These are phyloP conservation scores for Agriopis leucophaearia DNA, from an alignment of 2,888 invertebrate species.

Conservation along the genomic window DNA sequence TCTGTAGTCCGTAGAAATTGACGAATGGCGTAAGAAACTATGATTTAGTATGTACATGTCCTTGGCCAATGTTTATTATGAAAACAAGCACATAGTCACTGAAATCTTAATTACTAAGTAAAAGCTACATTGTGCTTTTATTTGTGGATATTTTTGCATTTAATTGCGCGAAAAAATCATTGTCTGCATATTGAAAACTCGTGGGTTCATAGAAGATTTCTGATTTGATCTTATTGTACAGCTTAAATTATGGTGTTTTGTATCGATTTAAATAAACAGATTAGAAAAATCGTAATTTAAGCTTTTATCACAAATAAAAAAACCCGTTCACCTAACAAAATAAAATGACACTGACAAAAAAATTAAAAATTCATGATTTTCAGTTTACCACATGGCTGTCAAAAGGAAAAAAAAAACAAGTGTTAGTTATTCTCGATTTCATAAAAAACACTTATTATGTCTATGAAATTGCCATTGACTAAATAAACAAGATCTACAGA, in stretches of 20 bases:
- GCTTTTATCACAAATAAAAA: constrained; percentile 22
- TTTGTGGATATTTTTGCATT: constrained; percentile 39
- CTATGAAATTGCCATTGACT: not conserved
- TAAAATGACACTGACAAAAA: constrained; percentile 54
- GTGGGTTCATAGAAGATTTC: constrained; percentile 3
- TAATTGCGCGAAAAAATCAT: constrained; percentile 25
- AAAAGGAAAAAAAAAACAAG: not conserved
- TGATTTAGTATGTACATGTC: constrained; percentile 84
- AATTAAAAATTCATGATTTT: constrained; percentile 49
- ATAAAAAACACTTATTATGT: not conserved
- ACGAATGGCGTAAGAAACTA: constrained; percentile 76
- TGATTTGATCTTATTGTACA: not conserved
- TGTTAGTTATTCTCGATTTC: not conserved
- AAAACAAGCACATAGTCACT: constrained; percentile 72
- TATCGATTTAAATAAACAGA: constrained; percentile 10
- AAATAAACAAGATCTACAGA: not conserved
- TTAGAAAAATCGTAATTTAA: constrained; percentile 16
- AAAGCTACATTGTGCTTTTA: constrained; percentile 60
- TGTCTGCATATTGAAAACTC: constrained; percentile 8
- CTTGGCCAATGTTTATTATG: constrained; percentile 75
- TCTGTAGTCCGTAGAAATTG: constrained; percentile 74
- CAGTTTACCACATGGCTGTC: constrained; percentile 25
- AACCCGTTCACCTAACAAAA: constrained; percentile 24
- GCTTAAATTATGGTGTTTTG: constrained; percentile 3
- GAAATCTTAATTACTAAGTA: constrained; percentile 55